phyloP scores from a whole-genome alignment of 2,113 vertebrate species.

The Thamnophis sirtalis region DNA sequence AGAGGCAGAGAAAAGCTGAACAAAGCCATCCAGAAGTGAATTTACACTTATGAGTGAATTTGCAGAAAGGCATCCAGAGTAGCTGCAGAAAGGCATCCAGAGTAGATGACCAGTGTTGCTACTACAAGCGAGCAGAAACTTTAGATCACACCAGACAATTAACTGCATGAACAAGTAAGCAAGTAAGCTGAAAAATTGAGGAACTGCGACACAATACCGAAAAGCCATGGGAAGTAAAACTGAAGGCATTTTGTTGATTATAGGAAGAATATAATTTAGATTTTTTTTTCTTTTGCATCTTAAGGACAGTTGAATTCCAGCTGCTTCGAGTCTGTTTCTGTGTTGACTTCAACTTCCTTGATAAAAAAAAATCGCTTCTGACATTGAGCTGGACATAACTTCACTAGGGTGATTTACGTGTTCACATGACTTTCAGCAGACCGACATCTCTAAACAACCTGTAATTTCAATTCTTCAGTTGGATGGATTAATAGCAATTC shows the following conservation, averaged over 20 bases:
- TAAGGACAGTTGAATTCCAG: not conserved
- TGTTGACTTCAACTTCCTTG: not conserved
- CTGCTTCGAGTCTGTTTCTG: not conserved
- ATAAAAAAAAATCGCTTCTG: not conserved
- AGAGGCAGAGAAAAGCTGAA: not conserved
- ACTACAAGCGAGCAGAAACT: not conserved
- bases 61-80: not conserved
- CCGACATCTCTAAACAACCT: not conserved
- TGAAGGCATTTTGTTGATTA: not conserved
- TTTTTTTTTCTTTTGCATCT: not conserved
- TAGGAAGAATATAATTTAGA: not conserved
- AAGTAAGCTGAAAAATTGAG: not conserved
- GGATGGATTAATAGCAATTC: not conserved
- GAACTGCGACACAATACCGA: not conserved
- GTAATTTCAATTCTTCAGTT: not conserved
- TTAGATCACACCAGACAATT: not conserved
- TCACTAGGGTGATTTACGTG: not conserved
- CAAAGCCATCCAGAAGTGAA: not conserved
- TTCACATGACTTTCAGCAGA: not conserved
- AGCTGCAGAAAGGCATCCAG: not conserved
- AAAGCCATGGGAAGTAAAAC: not conserved
- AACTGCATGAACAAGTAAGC: not conserved
- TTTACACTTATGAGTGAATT: not conserved
- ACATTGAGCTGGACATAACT: not conserved
- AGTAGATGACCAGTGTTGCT: not conserved